These are phyloP conservation scores for Leptodactylus fallax DNA, from an alignment of 2,797 vertebrate genomes.

Conservation along the genomic window DNA sequence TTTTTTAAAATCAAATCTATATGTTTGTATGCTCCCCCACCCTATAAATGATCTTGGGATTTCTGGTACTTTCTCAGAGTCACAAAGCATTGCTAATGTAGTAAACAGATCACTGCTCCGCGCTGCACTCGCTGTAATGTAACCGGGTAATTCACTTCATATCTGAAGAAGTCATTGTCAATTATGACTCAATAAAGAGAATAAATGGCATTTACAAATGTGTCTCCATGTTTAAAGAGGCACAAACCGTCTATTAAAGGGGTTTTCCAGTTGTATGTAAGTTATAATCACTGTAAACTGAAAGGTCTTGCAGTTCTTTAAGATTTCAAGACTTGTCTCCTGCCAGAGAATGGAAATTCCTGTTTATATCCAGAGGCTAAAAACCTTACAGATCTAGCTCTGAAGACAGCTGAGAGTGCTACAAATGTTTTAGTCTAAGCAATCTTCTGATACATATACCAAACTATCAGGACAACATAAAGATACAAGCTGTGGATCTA, in stretches of 20 bases:
- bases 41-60: background rate
- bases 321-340: background rate
- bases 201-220: conserved; percentile 3
- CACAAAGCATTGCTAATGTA: background rate
- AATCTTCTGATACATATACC: background rate
- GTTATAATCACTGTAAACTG: background rate
- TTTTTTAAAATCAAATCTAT: background rate
- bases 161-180: background rate
- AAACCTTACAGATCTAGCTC: background rate
- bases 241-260: background rate
- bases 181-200: background rate
- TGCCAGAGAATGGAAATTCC: background rate
- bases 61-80: conserved; percentile 30
- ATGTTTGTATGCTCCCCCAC: background rate
- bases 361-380: background rate
- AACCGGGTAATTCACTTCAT: conserved; percentile 22
- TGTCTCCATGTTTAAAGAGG: background rate
- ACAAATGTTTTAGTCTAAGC: background rate
- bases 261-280: background rate
- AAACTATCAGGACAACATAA: too few species aligned
- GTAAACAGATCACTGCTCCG: background rate
- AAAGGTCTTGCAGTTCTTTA: background rate
- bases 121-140: background rate
- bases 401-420: background rate
- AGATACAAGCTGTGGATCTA: too few species aligned